Base-by-base conservation (phyloP, 2,113 vertebrate species). In the Pongo abelii region DNA sequence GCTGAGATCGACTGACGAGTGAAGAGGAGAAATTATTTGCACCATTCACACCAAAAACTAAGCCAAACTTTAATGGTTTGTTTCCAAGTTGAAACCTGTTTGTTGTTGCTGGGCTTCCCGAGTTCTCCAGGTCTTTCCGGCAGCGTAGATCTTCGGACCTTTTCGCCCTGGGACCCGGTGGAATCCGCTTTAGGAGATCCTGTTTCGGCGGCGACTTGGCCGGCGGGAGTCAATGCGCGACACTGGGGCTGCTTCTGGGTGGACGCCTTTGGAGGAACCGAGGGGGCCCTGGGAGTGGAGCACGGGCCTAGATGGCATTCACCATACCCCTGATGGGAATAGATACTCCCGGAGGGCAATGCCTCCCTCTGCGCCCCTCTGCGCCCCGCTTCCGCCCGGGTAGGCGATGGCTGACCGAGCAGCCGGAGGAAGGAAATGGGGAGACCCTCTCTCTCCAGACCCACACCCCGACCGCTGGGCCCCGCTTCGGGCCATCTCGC, bases 401-500 rank as follows among this genome's bases (percentile, higher is more conserved):
- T 2, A 13, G 38, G 70, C 88, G 2, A 2, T 13, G 61, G 18
- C 17, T 16, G 13, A 57, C 27, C 0, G 0, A 3, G 40, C 9
- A n/a, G 25, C 17, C 0, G 27, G 55, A 13, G 40, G 18, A 10
- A 32, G 52, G 72, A 57, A 59, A 4, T n/a, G 4, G 0, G 46
- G 83, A 52, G 67, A 6, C 48, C 12, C 12, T 6, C 0, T 0
- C 0, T 52, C 1, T 0, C 4, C 25, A 13, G 61, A 64, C 35
- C 13, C 46, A 10, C 8, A 8, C 8, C 14, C 7, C 0, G 16
- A 22, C 22, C 17, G 4, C 50, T 14, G 91, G 27, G 38, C 8
- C 23, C 23, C 6, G 18, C 17, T 12, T 32, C 9, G 1, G 30
- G 43, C n/a, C 5, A 3, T 17, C 48, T 40, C 14, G 4, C 40